Evolutionary conservation across 2,797 vertebrate species (phyloP), one percentile per base, ranked within the genome.

Genomic region (Gorsachius magnificus): DNA sequence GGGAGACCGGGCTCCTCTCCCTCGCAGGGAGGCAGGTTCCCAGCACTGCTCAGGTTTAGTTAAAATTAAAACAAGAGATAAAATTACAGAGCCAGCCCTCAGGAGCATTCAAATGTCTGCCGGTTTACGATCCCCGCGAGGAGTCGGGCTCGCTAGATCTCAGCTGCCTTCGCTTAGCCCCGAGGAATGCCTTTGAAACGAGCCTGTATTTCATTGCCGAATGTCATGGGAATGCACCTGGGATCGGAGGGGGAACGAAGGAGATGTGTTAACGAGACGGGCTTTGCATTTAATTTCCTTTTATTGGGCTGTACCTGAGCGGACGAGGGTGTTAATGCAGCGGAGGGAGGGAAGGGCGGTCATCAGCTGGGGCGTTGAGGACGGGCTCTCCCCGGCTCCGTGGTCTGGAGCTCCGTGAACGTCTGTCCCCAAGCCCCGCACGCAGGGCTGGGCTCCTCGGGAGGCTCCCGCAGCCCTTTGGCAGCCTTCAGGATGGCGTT

Each of bases 371-470:
- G 60, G 13, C 6, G 4, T 1, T 1, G 38, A 31, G 71, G 51
- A 38, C 0, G 15, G 45, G 35, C 17, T 57, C 61, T 13, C 16
- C 20, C 38, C 6, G 3, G 68, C 60, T 53, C 57, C 20, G 0
- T 0, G 50, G 10, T 21, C 46, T 10, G 64, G 10, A 36, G 19
- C 45, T 53, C 60, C 5, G 3, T 9, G 29, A 35, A 2, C 1
- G 2, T 22, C 35, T 22, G 0, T 17, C 48, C 46, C 81, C 35
- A 5, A 21, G 53, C 12, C 29, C 51, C 2, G 29, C 31, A 4
- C 1, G 1, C 31, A 0, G 53, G 46, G 33, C 19, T 4, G 28
- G 4, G 6, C 38, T 16, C 31, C 54, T 6, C 45, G 1, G 9
- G 36, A 29, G 9, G 51, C 51, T 78, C 57, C 75, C 0, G 7